Evolutionary conservation across 2,888 invertebrate genomes (phyloP).

Genomic region (Druceiella hillmani): DNA sequence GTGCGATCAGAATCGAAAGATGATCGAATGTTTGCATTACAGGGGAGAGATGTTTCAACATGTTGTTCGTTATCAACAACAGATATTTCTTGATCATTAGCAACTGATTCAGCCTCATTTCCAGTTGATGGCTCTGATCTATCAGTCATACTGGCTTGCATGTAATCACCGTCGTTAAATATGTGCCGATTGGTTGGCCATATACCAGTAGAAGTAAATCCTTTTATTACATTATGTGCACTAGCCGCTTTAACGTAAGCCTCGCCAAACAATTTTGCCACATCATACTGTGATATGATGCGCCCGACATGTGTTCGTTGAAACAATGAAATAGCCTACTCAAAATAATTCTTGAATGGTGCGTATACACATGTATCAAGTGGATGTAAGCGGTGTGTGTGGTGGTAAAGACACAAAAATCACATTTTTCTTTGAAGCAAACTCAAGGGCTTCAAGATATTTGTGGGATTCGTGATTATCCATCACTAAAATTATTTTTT

Average conservation of each 20-base stretch:
- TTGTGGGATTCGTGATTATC: conserved; percentile 20
- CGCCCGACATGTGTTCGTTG: no score
- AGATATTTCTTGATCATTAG: conserved; percentile 10
- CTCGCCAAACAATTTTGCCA: no score
- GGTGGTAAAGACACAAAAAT: conserved; percentile 21
- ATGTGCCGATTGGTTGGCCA: conserved; percentile 19
- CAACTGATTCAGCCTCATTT: no score
- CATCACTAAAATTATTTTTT: conserved; percentile 18
- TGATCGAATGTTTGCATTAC: no score
- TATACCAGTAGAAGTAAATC: conserved; percentile 20
- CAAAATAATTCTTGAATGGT: conserved; percentile 19
- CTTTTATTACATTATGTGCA: conserved; percentile 21
- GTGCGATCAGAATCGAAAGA: conserved; percentile 9
- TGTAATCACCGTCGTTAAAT: conserved; percentile 18
- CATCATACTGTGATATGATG: no score
- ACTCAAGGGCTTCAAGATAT: conserved; percentile 18
- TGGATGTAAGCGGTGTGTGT: conserved; percentile 21
- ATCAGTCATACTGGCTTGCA: conserved; percentile 17
- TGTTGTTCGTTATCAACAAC: conserved; percentile 4
- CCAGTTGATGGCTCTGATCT: conserved; percentile 9
- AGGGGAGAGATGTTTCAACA: no score
- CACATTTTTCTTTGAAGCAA: conserved; percentile 19
- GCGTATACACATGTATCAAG: conserved; percentile 19
- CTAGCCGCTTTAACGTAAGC: no score
- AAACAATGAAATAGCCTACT: no score